Base-by-base conservation (phyloP, 2,797 vertebrate species). In the Holocentrus rufus region DNA sequence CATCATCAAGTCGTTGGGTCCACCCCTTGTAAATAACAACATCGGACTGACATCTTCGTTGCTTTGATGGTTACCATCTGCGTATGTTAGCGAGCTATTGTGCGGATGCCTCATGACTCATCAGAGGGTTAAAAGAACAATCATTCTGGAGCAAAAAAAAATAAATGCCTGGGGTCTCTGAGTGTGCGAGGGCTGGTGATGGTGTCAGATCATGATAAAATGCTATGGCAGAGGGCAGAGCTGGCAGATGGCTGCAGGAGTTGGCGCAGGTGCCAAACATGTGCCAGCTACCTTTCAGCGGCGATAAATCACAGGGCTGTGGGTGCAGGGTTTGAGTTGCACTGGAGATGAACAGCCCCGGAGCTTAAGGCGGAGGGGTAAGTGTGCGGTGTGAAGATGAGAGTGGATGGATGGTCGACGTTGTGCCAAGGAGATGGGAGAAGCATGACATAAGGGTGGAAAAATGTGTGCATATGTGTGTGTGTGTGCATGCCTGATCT, bases 261-360 rank as follows among this genome's bases (percentile, higher is more conserved):
- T 62, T 65, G 71, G 82, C 66, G 79, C 8, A 15, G 34, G 18
- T 65, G 76, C 84, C 57, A 80, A 77, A 82, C 23, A 31, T 42
- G 30, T 76, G 81, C 72, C 84, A 87, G 59, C 47, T 72, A 66
- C 58, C 84, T 88, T 77, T 89, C 83, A 90, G 74, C 85, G 74
- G 64, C 52, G 61, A 69, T 87, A 77, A 89, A 79, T 91, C 67
- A 85, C 9, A 20, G 65, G 63, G 59, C 57, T 52, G 57, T 36
- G 67, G 76, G 81, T 65, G 65, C 42, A 53, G 77, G 61, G 49
- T 84, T 85, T 71, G 77, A 77, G 47, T 47, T 74, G 73, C 72
- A 76, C 27, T 39, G 47, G 25, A 7, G 57, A 84, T 47, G 72
- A 85, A 1, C 7, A 77, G 64, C 66, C 82, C 82, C 64, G 49